Evolutionary conservation across 2,113 vertebrate species (phyloP).

Genomic region (Martes martes): DNA sequence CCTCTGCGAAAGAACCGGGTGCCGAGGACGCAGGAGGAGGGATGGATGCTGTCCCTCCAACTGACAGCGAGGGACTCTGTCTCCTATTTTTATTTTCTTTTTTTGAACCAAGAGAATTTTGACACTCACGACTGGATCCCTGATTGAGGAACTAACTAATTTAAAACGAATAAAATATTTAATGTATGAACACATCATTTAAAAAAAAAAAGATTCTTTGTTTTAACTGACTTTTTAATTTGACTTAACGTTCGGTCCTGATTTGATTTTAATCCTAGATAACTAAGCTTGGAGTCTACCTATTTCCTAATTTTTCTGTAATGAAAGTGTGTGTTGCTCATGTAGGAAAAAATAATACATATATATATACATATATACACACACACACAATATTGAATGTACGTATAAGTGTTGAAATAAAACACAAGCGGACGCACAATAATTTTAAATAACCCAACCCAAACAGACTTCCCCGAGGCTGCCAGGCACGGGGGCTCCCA

Average conservation of each 20-base stretch:
- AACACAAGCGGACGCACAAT: not conserved
- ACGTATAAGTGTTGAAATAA: not conserved
- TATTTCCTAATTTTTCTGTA: not conserved
- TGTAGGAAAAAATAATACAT: too few relatives aligned
- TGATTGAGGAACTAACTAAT: not conserved
- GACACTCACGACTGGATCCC: not conserved
- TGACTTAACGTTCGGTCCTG: not conserved
- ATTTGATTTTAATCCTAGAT: not conserved
- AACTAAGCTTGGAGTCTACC: not conserved
- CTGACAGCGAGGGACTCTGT: not conserved
- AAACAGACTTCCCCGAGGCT: not conserved
- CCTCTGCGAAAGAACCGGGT: not conserved
- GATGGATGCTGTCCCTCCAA: not conserved
- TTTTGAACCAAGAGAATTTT: not conserved
- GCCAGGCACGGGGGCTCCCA: not conserved
- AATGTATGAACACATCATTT: not conserved
- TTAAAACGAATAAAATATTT: not conserved
- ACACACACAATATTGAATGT: too few relatives aligned
- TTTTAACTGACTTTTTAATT: not conserved
- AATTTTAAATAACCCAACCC: not conserved
- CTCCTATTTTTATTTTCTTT: not conserved
- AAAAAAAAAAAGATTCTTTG: not conserved
- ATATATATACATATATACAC: not conserved
- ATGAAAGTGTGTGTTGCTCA: not conserved
- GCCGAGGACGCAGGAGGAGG: accelerated